A percentile compares a stretch with the other conserved stretches of the same genome.
These are phyloP conservation scores for Gallinago paraguaiae DNA, from an alignment of 2,113 vertebrate species.

Conservation along the genomic window DNA sequence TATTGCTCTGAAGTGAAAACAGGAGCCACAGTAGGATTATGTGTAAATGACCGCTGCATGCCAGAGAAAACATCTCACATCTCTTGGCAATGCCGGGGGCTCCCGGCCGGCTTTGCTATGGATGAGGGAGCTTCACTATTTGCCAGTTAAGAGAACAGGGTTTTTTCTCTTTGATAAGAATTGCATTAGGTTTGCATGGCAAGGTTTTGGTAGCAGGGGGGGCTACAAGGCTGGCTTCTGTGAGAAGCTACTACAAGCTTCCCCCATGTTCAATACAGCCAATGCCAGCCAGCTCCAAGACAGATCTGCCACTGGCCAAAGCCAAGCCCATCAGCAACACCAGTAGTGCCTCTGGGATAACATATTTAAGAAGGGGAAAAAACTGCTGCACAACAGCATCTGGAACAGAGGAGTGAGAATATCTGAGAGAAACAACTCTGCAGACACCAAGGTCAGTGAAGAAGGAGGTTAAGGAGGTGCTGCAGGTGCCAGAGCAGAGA, in stretches of 20 bases:
- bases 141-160: neutral
- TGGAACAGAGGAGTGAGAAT: neutral
- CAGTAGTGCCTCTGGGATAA: neutral
- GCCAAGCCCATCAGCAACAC: accelerated
- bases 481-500: accelerated
- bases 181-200: accelerated
- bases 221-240: neutral
- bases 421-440: neutral
- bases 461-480: neutral
- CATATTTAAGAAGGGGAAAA: neutral
- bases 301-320: accelerated
- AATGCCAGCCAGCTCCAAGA: accelerated
- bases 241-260: neutral
- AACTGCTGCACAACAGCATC: neutral
- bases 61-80: neutral
- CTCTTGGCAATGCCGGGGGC: neutral
- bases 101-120: neutral
- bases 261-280: neutral
- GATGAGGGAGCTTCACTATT: neutral
- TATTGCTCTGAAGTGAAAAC: neutral
- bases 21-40: accelerated
- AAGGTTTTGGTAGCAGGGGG: neutral
- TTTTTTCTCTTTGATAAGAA: neutral
- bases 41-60: neutral
- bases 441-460: neutral